A percentile compares a stretch with the other conserved stretches of the same genome.
phyloP scores from a whole-genome alignment of 2,797 vertebrate species.

The Gymnothorax javanicus region DNA sequence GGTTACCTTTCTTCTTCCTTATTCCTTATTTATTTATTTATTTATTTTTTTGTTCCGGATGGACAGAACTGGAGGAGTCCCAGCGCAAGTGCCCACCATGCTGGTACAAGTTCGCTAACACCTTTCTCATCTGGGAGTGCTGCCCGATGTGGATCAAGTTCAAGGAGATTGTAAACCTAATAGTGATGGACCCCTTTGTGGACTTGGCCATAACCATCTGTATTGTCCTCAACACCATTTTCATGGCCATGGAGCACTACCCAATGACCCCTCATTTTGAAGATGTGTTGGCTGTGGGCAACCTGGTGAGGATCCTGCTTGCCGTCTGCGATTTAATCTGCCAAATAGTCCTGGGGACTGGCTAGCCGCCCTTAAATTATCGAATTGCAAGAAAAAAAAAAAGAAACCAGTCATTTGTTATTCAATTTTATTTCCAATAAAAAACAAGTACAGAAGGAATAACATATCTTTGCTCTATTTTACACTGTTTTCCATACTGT shows the following conservation, averaged over 20 bases:
- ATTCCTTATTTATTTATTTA: neutral
- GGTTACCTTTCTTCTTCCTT: constrained; percentile 40
- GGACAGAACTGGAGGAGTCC: constrained; percentile 93
- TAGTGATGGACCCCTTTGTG: constrained; percentile 98
- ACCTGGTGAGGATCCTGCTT: constrained; percentile 82
- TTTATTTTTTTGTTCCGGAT: neutral
- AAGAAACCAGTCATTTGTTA: too few species aligned
- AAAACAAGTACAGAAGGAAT: too few species aligned
- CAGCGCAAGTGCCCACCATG: constrained; percentile 97
- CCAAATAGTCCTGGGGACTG: neutral
- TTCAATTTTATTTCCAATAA: too few species aligned
- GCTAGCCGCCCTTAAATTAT: neutral
- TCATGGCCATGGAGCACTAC: constrained; percentile 99
- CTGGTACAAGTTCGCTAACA: constrained; percentile 99
- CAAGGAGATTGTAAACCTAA: constrained; percentile 93
- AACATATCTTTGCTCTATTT: too few species aligned
- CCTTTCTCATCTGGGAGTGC: constrained; percentile 98
- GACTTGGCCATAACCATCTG: constrained; percentile 99
- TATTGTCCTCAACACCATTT: constrained; percentile 96
- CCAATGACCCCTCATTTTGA: constrained; percentile 92
- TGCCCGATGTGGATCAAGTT: constrained; percentile 88
- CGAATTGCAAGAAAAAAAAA: neutral
- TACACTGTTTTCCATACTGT: too few species aligned
- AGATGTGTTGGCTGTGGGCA: constrained; percentile 87
- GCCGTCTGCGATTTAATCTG: neutral